Evolutionary conservation across 2,113 vertebrate genomes (phyloP).

Genomic region (Speoplatyrhinus poulsoni): DNA sequence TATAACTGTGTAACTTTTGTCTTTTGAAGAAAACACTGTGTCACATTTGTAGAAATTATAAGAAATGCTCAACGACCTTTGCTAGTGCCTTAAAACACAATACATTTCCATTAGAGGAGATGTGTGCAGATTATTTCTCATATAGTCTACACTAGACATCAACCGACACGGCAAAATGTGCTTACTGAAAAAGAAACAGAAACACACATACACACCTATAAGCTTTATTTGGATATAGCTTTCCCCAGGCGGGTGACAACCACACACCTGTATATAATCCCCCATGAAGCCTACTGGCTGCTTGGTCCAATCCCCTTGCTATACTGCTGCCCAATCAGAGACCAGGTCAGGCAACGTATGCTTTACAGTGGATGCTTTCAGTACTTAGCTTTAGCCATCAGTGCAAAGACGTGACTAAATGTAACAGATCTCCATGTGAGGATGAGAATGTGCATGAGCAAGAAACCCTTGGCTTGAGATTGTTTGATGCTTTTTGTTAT

Average conservation of each 20-base stretch:
- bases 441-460: conserved; percentile 34
- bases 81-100: conserved; percentile 77
- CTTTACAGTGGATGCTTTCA: conserved; percentile 3
- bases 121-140: conserved; percentile 80
- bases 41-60: conserved; percentile 79
- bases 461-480: conserved; percentile 1
- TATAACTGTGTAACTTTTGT: not conserved
- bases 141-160: conserved; percentile 80
- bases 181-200: not conserved
- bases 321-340: conserved; percentile 57
- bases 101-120: conserved; percentile 84
- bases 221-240: conserved; percentile 55
- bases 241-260: conserved; percentile 65
- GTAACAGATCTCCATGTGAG: no score
- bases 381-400: no score
- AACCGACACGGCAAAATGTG: conserved; percentile 52
- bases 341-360: conserved; percentile 53
- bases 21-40: conserved; percentile 2
- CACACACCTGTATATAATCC: conserved; percentile 73
- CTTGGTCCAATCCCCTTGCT: conserved; percentile 57
- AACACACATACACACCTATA: conserved; percentile 27
- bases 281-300: conserved; percentile 65
- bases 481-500: not conserved
- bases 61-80: conserved; percentile 78
- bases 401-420: no score